Evolutionary conservation across 2,113 vertebrate genomes (phyloP).

Genomic region (Podarcis raffonei): DNA sequence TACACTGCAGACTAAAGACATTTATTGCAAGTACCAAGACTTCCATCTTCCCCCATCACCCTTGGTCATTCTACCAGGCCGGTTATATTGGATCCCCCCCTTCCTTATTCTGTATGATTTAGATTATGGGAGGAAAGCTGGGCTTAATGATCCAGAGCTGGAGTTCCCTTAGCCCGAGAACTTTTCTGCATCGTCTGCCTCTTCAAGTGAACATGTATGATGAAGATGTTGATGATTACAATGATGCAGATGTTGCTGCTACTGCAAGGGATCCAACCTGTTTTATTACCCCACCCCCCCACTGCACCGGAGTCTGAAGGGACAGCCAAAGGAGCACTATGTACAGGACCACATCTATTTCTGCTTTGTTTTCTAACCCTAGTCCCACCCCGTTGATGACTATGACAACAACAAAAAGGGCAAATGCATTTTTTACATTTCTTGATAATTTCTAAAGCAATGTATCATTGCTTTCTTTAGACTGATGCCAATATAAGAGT

Average conservation of each 20-base stretch:
- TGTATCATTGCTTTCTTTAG: conserved; percentile 71
- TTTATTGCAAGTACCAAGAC: conserved; percentile 65
- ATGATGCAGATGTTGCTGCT: conserved; percentile 68
- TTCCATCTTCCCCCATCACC: conserved; percentile 65
- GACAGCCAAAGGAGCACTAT: conserved; percentile 52
- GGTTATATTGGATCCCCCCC: conserved; percentile 46
- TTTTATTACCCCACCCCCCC: conserved; percentile 35
- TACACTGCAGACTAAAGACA: conserved; percentile 52
- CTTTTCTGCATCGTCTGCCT: conserved; percentile 49
- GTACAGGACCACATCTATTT: conserved; percentile 64
- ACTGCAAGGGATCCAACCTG: conserved; percentile 54
- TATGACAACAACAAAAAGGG: conserved; percentile 64
- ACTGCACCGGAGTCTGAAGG: conserved; percentile 13
- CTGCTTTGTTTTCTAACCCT: conserved; percentile 68
- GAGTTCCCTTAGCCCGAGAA: conserved; percentile 45
- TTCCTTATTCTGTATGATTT: conserved; percentile 64
- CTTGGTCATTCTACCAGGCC: conserved; percentile 56
- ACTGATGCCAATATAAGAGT: conserved; percentile 70
- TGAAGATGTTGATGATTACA: background rate
- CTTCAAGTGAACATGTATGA: conserved; percentile 42
- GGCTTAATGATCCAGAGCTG: conserved; percentile 58
- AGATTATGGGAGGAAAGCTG: conserved; percentile 32
- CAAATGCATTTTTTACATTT: conserved; percentile 77
- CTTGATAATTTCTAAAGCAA: conserved; percentile 75
- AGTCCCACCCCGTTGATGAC: conserved; percentile 55